Base-by-base conservation (phyloP, 2,888 invertebrate genomes). In the Zeuzera pyrina region DNA sequence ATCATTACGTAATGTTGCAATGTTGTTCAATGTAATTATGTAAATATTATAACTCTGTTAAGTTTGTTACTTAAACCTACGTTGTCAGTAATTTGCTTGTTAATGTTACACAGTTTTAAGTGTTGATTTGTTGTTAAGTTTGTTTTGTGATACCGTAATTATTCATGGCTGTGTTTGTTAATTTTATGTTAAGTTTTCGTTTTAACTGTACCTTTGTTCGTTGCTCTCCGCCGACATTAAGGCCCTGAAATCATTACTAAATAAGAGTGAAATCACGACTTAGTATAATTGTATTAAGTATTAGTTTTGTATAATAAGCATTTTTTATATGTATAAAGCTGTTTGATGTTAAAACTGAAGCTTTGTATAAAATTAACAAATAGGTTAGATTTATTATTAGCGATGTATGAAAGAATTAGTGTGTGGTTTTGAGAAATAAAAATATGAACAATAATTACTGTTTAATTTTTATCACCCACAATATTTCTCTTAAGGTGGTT, bases 171-270 rank as follows among this genome's bases (percentile, higher is more conserved):
- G 81, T 79, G 81, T 81, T 77, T 79, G 81, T 79, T 83, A 79
- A 67, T 81, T 81, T 83, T 79, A 79, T 77, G 79, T 83, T 83
- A 76, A 83, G 79, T 83, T 81, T 81, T 72, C 64, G 76, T 81
- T 81, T 78, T 66, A 73, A 72, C 65, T 49, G 51, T 61, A 51
- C 47, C 46, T 45, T 63, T 64, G 59, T 71, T 70, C 55, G 44
- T 66, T 72, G 60, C 60, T 60, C 56, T 43, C 33, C 41, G 46
- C 78, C 73, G 78, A 64, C 83, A 78, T 81, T 83, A 81, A 70
- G 79, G 83, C 62, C 62, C 42, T 8, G 12, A 26, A 12, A 12
- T 10, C 7, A 28, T n/a, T 15, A 10, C 8, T 11, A 10, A 11
- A 10, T 7, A 8, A 8, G 5, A 24, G 5, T 5, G 5, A 11